Evolutionary conservation across 1,140 invertebrate species (phyloP), one percentile per base, ranked within the genome.

Genomic region (Drosophila miranda): DNA sequence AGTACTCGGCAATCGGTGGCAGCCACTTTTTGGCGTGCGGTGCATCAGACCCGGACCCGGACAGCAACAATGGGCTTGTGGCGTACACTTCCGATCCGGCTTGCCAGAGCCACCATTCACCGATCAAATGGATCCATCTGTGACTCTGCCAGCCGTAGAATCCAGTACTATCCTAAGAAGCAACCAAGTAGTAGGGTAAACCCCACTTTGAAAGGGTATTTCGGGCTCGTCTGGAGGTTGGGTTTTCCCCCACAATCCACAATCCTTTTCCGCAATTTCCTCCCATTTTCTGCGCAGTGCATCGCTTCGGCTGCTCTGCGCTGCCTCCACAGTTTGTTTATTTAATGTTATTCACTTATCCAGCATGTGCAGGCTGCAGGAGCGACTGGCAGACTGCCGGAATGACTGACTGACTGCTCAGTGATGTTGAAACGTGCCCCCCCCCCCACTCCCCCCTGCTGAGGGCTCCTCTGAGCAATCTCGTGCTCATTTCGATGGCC

Each of bases 281-380:
- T 16, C 2, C 7, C 34, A 30, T 56, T 83, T 79, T 45, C 44
- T 23, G 63, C 34, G 68, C 78, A 77, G 30, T 76, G 67, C 61
- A 78, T 60, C 67, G 57, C 55, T 50, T 51, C 43, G 58, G 71
- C 38, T 42, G 62, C 51, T 68, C 28, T 64, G 70, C 56, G 70
- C 56, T 59, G 66, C 56, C 56, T 75, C 45, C 60, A 56, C 61
- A 69, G 76, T 76, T 80, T 84, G 80, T 86, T 84, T 84, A 76
- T 75, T 80, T 73, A 77, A 86, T 86, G 73, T 58, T 77, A 69
- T 81, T 84, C 81, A 86, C 77, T 84, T 86, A 86, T 66, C 72
- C 76, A 55, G 61, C 80, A 84, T 75, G 58, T 72, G 72, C 80
- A 86, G 59, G 44, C 54, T 38, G 34, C 34, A 38, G 34, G 34